Evolutionary conservation across 64 coral and sea anemone species (phyloP).

Genomic region (Montipora cactus): DNA sequence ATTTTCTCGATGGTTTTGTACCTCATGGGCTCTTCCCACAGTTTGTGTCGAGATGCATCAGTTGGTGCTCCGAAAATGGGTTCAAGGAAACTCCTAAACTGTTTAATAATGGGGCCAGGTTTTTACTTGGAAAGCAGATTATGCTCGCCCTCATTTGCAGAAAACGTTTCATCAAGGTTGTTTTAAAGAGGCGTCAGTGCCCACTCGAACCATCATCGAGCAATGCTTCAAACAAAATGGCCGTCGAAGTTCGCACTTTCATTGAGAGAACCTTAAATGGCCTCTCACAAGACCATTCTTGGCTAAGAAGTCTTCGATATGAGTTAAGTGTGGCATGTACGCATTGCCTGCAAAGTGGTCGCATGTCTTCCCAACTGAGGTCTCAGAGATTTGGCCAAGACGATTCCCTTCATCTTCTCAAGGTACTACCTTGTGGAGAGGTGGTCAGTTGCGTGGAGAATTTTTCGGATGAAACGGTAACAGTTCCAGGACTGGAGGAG

Average conservation of each 20-base stretch:
- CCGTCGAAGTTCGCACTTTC: neutral
- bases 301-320: neutral
- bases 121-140: slow-evolving; percentile 1
- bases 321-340: slow-evolving; percentile 30
- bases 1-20: slow-evolving; percentile 53
- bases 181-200: neutral
- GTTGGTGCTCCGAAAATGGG: slow-evolving; percentile 21
- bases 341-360: neutral
- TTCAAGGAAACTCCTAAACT: neutral
- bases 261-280: neutral
- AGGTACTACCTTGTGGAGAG: neutral
- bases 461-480: neutral
- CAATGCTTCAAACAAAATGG: neutral
- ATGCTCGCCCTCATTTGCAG: neutral
- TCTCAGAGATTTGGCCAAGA: too few relatives aligned
- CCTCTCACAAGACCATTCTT: slow-evolving; percentile 10
- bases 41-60: slow-evolving; percentile 47
- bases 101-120: neutral
- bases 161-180: slow-evolving; percentile 24
- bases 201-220: too few relatives aligned
- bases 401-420: slow-evolving; percentile 41
- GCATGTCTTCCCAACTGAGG: too few relatives aligned
- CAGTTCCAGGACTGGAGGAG: neutral
- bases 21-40: slow-evolving; percentile 41
- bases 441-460: neutral